Conservation (phyloP, 2,113 vertebrate genomes). For the Laticauda colubrina region DNA sequence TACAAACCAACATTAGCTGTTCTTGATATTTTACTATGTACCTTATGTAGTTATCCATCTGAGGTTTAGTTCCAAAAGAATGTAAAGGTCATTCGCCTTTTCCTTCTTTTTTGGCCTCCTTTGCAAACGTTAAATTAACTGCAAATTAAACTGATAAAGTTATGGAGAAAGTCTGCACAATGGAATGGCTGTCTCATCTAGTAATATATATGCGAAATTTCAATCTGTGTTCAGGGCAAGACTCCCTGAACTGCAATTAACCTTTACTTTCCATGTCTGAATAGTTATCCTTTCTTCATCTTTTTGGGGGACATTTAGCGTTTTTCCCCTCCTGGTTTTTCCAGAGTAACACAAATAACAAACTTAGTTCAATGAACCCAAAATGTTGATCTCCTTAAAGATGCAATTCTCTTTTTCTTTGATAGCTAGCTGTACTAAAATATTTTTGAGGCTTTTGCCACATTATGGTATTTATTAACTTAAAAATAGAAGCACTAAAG, state of each 20-base stretch:
- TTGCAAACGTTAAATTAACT: conserved; percentile 33
- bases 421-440: not conserved
- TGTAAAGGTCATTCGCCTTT: conserved; percentile 1
- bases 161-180: conserved; percentile 15
- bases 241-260: not conserved
- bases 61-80: conserved; percentile 21
- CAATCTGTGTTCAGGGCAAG: not conserved
- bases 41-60: conserved; percentile 1
- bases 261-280: conserved; percentile 4
- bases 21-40: conserved; percentile 24
- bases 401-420: not conserved
- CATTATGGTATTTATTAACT: not conserved
- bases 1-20: conserved; percentile 27
- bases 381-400: not conserved
- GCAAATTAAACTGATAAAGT: conserved; percentile 37
- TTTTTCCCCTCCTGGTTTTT: conserved; percentile 7
- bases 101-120: conserved; percentile 8
- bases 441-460: not conserved
- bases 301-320: conserved; percentile 30
- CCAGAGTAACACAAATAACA: conserved; percentile 36
- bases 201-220: conserved; percentile 39
- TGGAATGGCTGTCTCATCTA: conserved; percentile 20
- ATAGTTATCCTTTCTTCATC: conserved; percentile 22
- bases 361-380: not conserved
- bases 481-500: not conserved